These are phyloP conservation scores for Bombus confusus DNA, from an alignment of 1,140 invertebrate species.

Conservation along the genomic window DNA sequence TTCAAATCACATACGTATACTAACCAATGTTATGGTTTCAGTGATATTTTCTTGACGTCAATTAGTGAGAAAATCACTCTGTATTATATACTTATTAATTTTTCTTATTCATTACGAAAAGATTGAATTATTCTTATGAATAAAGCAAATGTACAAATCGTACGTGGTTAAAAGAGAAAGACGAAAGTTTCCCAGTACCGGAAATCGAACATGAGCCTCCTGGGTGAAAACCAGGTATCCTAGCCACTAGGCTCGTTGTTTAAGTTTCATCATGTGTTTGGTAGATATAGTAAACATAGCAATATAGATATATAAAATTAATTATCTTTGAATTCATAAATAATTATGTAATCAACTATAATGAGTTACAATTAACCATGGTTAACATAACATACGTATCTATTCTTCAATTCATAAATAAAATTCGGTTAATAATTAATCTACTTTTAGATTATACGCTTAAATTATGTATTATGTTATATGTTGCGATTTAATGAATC, in stretches of 20 bases:
- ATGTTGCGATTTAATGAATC: too few relatives aligned
- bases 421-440: neutral
- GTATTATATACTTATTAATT: too few relatives aligned
- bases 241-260: slow-evolving; percentile 66
- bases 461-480: too few relatives aligned
- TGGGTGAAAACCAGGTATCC: slow-evolving; percentile 75
- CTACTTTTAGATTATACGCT: too few relatives aligned
- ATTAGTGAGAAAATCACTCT: too few relatives aligned
- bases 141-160: too few relatives aligned
- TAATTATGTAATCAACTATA: neutral
- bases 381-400: too few relatives aligned
- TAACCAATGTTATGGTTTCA: too few relatives aligned
- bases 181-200: slow-evolving; percentile 70
- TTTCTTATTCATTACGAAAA: too few relatives aligned
- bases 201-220: slow-evolving; percentile 77
- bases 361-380: neutral
- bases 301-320: neutral
- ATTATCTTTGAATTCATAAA: neutral
- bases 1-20: too few relatives aligned
- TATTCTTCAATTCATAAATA: neutral
- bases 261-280: neutral
- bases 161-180: neutral
- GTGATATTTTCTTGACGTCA: too few relatives aligned
- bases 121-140: too few relatives aligned
- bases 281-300: neutral